Evolutionary conservation across 1,140 invertebrate genomes (phyloP).

Genomic region (Neomicropteryx cornuta): DNA sequence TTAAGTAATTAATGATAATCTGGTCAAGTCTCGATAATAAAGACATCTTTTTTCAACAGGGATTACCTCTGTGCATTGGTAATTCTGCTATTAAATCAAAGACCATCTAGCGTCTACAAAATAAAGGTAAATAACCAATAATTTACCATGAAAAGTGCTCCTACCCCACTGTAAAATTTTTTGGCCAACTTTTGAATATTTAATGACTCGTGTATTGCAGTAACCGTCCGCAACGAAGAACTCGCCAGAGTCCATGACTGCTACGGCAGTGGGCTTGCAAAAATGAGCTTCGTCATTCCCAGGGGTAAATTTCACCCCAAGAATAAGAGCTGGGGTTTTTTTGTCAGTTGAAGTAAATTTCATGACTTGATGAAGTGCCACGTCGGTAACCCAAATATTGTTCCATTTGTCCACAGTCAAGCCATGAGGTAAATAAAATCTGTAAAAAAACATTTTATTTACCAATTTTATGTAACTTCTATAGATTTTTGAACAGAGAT

Average conservation of each 20-base stretch:
- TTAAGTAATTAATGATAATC: no score
- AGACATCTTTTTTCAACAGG: no score
- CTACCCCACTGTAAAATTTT: conserved; percentile 54
- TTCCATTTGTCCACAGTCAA: conserved; percentile 72
- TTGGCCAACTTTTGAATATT: conserved; percentile 64
- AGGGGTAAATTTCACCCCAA: conserved; percentile 57
- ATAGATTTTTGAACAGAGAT: no score
- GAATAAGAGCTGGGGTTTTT: conserved; percentile 27
- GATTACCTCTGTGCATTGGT: no score
- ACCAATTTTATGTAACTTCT: conserved; percentile 6
- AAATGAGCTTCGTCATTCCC: conserved; percentile 70
- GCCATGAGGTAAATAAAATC: conserved; percentile 91
- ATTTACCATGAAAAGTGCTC: conserved; percentile 24
- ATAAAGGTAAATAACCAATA: no score
- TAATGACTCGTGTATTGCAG: conserved; percentile 84
- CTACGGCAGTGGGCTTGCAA: conserved; percentile 90
- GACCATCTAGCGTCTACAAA: no score
- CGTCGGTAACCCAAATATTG: conserved; percentile 87
- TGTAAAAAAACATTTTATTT: conserved; percentile 25
- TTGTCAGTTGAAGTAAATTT: conserved; percentile 48
- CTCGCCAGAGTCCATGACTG: conserved; percentile 68
- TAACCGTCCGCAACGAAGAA: conserved; percentile 94
- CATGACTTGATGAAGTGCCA: conserved; percentile 84
- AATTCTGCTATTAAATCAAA: no score
- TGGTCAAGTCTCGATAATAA: no score